Base-by-base conservation (phyloP, 2,797 vertebrate genomes). In the Cottoperca gobio region DNA sequence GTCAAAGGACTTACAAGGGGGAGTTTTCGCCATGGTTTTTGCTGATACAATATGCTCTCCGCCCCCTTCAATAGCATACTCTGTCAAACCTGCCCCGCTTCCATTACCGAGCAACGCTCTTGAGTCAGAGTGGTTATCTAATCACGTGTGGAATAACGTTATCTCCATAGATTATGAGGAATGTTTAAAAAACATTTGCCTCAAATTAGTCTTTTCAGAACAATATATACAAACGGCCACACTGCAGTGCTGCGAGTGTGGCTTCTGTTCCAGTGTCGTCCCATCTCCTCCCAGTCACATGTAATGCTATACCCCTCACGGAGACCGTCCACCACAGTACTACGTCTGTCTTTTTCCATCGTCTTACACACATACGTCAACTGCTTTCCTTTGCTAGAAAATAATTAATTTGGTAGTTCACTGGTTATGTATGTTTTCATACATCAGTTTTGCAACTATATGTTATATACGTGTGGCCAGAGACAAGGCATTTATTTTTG, bases 251-350 rank as follows among this genome's bases (percentile, higher is more conserved):
- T 45, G 21, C 61, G 46, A 31, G 52, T 11, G 19, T 31, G 54
- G 60, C 69, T 72, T 4, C 43, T 60, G 45, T 60, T 73, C 57
- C 52, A 26, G 62, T 49, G 77, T 77, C 72, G 77, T 87, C 80
- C 79, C 83, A 68, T 78, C 80, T 77, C 65, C 12, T 62, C 60
- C 63, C 14, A 11, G 39, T 81, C 78, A 76, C 81, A 76, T 84
- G 90, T 88, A 90, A 92, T 26, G 75, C 65, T 81, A 85, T 31
- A 90, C 77, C 68, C 42, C 55, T 52, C 70, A 39, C 78, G n/a
- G 46, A 76, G 73, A 67, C 62, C 62, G 62, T 60, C 68, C 76
- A 57, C 80, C 71, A 64, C 81, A 37, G 28, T 42, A 55, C 75
- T 26, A 49, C 48, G 23, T 28, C 76, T 62, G 66, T 73, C 66